Base-by-base conservation (phyloP, 2,113 vertebrate genomes). In the Podocnemis expansa region DNA sequence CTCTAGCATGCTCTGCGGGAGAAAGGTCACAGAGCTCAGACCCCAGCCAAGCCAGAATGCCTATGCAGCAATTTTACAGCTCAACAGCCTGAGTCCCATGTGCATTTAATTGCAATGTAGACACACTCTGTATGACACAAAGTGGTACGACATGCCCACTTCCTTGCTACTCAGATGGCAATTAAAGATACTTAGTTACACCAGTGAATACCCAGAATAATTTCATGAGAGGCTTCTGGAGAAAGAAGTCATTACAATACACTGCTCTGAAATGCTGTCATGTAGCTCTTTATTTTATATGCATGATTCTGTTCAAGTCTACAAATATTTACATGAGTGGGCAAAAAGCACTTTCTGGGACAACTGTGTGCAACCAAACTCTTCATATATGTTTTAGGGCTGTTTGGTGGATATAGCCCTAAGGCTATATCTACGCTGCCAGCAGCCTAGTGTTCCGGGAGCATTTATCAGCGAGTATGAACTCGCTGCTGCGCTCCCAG, bases 221-320 rank as follows among this genome's bases (percentile, higher is more conserved):
- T 95, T 96, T 92, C 84, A 96, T 43, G 79, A 91, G 63, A 94
- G 80, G 84, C 80, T 93, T 86, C 88, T 56, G 88, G 96, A 94
- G 95, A 92, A 79, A 87, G 82, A 93, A 60, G 60, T 93, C 92
- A 91, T 92, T 96, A 90, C 34, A 76, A 55, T 75, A 91, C 88
- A 70, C 19, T 93, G 93, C n/a, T n/a, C n/a, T n/a, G n/a, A n/a
- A n/a, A 94, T 96, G 94, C 94, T 93, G 93, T 87, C 92, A 95
- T 81, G 73, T 84, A 90, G 90, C 91, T 96, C 88, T 87, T 93
- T 82, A 90, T 94, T 96, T 97, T 92, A 95, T 56, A 94, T 91
- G 73, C 88, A 87, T 60, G 43, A 34, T 92, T n/a, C 84, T 84
- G 38, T 24, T 60, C 60, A 84, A 0, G 1, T 6, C 14, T 63